phyloP scores from a whole-genome alignment of 2,797 vertebrate species.

The Tragelaphus eurycerus region DNA sequence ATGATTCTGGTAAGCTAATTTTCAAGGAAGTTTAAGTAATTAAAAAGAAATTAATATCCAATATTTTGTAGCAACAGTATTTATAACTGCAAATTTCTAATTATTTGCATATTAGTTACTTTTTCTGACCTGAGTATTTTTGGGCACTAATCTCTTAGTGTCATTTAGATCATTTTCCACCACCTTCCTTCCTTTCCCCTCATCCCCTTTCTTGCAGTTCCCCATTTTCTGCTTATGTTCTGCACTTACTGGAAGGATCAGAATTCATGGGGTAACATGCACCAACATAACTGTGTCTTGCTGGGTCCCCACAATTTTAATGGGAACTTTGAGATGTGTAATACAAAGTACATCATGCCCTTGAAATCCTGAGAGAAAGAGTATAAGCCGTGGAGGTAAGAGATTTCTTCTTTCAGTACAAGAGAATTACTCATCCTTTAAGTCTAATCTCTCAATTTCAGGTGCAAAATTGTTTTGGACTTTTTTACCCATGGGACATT shows the following conservation, averaged over 20 bases:
- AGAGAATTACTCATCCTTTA: neutral
- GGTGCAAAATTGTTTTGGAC: neutral
- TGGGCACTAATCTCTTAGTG: neutral
- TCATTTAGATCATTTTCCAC: slow-evolving; percentile 22
- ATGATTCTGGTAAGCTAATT: slow-evolving; percentile 95
- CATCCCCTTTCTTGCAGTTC: neutral
- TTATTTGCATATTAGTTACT: slow-evolving; percentile 24
- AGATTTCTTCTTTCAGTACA: neutral
- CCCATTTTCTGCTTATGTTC: slow-evolving; percentile 35
- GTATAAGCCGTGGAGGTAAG: neutral
- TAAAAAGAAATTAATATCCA: slow-evolving; percentile 37
- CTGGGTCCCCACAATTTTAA: neutral
- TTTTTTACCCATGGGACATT: neutral
- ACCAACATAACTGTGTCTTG: neutral
- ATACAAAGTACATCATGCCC: neutral
- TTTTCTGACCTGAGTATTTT: slow-evolving; percentile 34
- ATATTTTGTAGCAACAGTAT: slow-evolving; percentile 40
- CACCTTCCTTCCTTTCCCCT: slow-evolving; percentile 13
- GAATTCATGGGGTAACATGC: neutral
- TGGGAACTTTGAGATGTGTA: neutral
- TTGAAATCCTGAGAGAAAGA: slow-evolving; percentile 23
- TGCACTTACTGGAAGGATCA: slow-evolving; percentile 1
- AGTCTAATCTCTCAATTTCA: neutral
- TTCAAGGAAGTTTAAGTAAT: slow-evolving; percentile 59
- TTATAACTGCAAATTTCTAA: slow-evolving; percentile 37